These are phyloP conservation scores for Callithrix jacchus DNA, from an alignment of 2,113 vertebrate genomes.

Conservation along the genomic window DNA sequence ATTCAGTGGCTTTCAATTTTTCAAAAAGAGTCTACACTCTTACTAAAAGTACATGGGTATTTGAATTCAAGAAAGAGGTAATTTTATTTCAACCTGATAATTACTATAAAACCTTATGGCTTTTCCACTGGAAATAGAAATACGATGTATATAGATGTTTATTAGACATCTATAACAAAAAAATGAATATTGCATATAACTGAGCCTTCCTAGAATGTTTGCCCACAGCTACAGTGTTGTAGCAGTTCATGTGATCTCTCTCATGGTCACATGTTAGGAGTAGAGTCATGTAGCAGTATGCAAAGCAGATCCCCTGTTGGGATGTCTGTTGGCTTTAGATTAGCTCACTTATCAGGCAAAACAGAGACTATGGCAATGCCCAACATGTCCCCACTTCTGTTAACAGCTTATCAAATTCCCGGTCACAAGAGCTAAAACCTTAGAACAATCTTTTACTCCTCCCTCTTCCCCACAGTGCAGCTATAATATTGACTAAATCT, in stretches of 20 bases:
- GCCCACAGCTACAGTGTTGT: not conserved
- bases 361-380: not conserved
- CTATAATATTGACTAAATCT: not conserved
- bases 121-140: not conserved
- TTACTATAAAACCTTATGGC: not conserved
- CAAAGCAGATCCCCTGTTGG: not conserved
- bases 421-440: not conserved
- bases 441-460: not conserved
- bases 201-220: not conserved
- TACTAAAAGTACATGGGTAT: not conserved
- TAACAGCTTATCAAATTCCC: not conserved
- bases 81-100: not conserved
- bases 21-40: not conserved
- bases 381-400: not conserved
- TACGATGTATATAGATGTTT: not conserved
- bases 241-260: not conserved
- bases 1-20: not conserved
- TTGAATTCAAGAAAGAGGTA: not conserved
- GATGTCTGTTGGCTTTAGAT: not conserved
- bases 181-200: not conserved
- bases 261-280: not conserved
- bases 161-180: not conserved
- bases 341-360: not conserved
- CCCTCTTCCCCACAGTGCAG: not conserved
- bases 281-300: not conserved